Evolutionary conservation across 1,140 invertebrate genomes (phyloP).

Genomic region (Apis laboriosa): DNA sequence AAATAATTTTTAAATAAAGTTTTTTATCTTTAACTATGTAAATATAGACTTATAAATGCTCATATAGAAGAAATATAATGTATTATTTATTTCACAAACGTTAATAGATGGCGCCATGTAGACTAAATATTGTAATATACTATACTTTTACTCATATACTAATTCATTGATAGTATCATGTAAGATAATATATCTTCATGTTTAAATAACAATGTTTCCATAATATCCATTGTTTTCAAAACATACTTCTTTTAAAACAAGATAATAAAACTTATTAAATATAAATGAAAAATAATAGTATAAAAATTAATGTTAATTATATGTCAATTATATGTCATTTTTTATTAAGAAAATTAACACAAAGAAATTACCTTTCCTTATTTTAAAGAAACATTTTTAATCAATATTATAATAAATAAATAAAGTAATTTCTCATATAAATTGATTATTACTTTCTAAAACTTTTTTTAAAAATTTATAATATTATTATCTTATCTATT

Average conservation of each 20-base stretch:
- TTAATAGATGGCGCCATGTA: background rate
- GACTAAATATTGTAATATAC: background rate
- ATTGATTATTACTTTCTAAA: no score
- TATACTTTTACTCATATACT: background rate
- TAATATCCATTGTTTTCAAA: constrained; percentile 5
- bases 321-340: no score
- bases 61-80: background rate
- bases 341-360: no score
- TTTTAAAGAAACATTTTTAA: no score
- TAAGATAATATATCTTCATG: background rate
- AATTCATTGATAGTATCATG: background rate
- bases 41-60: background rate
- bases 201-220: constrained; percentile 5
- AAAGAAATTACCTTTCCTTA: no score
- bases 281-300: background rate
- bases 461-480: no score
- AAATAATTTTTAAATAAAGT: background rate
- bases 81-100: background rate
- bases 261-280: background rate
- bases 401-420: no score
- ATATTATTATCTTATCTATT: no score
- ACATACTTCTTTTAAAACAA: background rate
- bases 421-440: no score
- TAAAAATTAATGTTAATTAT: no score
- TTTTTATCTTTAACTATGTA: background rate